phyloP scores from a whole-genome alignment of 2,797 vertebrate species.

The Falco novaeseelandiae region DNA sequence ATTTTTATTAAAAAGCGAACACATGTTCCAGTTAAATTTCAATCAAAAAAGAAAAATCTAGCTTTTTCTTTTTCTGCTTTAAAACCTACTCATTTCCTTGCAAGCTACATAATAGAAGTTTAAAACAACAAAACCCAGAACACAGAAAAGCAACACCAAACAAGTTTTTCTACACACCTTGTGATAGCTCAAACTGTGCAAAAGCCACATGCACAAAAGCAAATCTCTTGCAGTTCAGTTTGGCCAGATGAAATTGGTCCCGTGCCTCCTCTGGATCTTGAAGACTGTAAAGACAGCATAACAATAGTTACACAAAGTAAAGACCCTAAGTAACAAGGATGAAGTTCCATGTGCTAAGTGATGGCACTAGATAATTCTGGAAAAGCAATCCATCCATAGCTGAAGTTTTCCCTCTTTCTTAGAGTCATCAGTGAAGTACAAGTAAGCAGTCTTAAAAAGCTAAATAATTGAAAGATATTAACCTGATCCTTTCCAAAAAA shows the following conservation, averaged over 20 bases:
- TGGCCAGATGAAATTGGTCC: slow-evolving; percentile 90
- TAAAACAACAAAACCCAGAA: neutral
- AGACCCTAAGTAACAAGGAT: neutral
- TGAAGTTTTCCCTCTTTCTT: neutral
- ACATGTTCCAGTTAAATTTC: neutral
- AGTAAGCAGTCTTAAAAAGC: neutral
- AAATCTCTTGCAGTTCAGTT: slow-evolving; percentile 90
- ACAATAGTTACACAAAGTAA: neutral
- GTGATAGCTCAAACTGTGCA: slow-evolving; percentile 91
- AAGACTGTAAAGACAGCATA: slow-evolving; percentile 78
- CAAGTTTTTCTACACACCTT: slow-evolving; percentile 78
- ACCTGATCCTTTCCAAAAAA: neutral
- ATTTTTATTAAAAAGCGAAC: neutral
- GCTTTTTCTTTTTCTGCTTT: neutral
- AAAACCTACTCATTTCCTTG: neutral
- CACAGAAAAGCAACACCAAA: neutral
- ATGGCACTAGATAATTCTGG: neutral
- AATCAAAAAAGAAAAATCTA: neutral
- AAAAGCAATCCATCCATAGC: neutral
- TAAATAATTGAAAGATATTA: neutral
- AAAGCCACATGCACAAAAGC: slow-evolving; percentile 94
- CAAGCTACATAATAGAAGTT: neutral
- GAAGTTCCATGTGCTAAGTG: neutral
- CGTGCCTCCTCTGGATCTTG: slow-evolving; percentile 91
- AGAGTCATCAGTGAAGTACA: neutral